Conservation (phyloP, 1,140 invertebrate species). For the Caenorhabditis tropicalis region DNA sequence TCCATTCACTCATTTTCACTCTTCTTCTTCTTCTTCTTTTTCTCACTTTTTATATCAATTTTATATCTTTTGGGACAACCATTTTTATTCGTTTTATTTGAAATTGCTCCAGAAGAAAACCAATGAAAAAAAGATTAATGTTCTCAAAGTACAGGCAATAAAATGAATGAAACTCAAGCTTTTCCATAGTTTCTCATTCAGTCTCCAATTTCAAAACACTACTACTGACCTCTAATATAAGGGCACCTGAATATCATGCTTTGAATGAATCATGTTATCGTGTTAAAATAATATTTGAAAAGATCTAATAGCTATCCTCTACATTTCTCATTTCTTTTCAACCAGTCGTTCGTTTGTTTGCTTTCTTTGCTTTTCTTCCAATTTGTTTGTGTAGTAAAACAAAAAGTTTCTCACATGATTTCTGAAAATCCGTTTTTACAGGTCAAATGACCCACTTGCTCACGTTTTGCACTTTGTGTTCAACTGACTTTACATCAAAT, state of each 20-base stretch:
- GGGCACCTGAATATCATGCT: too few relatives aligned
- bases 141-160: not conserved
- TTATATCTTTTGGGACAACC: not conserved
- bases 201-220: too few relatives aligned
- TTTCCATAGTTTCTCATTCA: too few relatives aligned
- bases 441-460: not conserved
- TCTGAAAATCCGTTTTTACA: not conserved
- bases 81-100: not conserved
- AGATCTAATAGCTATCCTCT: too few relatives aligned
- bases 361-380: not conserved
- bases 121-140: not conserved
- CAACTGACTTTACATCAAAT: not conserved
- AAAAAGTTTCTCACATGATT: conserved; percentile 28
- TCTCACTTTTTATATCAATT: conserved; percentile 33
- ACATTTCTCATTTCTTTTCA: not conserved
- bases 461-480: conserved; percentile 9
- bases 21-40: not conserved
- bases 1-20: not conserved
- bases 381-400: not conserved
- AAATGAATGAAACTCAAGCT: too few relatives aligned
- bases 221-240: too few relatives aligned
- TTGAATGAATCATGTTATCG: too few relatives aligned
- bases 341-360: not conserved
- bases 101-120: not conserved
- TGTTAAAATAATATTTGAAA: too few relatives aligned